Base-by-base conservation (phyloP, 2,888 invertebrate genomes). In the Orthonychiurus folsomi region DNA sequence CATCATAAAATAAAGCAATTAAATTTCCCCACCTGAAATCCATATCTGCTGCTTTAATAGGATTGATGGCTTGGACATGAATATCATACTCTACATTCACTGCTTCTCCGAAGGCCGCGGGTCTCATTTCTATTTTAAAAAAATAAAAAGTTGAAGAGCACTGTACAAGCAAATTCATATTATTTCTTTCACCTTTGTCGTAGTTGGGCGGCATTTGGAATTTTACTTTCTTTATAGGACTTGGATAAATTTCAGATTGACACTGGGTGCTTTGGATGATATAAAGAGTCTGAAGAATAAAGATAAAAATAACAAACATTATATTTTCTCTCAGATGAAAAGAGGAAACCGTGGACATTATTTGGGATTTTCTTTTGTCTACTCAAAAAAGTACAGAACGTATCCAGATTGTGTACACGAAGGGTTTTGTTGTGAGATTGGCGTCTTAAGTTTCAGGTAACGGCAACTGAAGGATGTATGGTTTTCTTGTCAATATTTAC, bases 1-100 rank as follows among this genome's bases (percentile, higher is more conserved):
- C 9, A 53, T 53, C 12, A 15, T 20, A 18, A 18, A 15, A 18
- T 53, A 12, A 21, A 18, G 21, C 12, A 18, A 15, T 12, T 21
- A 53, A 21, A 37, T 47, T 52, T 52, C 66, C 68, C 79, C 79
- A 88, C 89, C 89, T 84, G 78, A 89, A 89, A 78, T 89, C 89
- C 89, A 89, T 90, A 74, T 89, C 89, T 79, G 89, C 89, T 66
- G 89, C 89, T 75, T 89, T 89, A 72, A 90, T 89, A n/a, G 89
- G 89, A 78, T 89, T 90, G 65, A 90, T 88, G 76, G 89, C 89
- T 69, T 89, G 87, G 52, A 90, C 86, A 76, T 86, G 87, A 75
- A 89, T 86, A 74, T 87, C 87, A 78, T 88, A 88, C 74, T 88
- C 86, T 53, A 89, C 86, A 28, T 60, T 53, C 3, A 67, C 55